These are phyloP conservation scores for Charadrius vociferus DNA, from an alignment of 2,113 vertebrate genomes.

Conservation along the genomic window DNA sequence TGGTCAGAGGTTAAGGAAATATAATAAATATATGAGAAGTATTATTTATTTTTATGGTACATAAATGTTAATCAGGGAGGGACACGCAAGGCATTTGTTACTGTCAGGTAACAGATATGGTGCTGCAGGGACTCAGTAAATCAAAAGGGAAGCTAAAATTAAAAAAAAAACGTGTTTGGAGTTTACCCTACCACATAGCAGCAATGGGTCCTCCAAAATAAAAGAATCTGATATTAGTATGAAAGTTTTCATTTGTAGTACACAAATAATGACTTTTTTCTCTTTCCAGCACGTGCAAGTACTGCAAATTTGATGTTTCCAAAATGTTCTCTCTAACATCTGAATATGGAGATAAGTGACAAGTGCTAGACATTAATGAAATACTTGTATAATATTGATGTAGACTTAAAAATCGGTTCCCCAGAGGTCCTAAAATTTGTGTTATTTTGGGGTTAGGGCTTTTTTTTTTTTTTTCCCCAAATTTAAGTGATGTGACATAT, in stretches of 20 bases:
- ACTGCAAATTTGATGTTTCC: background rate
- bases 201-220: background rate
- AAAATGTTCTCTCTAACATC: background rate
- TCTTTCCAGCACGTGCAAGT: background rate
- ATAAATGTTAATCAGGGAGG: background rate
- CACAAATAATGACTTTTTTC: background rate
- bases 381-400: background rate
- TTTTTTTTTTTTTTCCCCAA: too few species aligned
- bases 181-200: background rate
- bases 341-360: background rate
- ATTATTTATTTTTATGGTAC: background rate
- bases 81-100: background rate
- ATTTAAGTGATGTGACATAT: background rate
- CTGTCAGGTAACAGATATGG: background rate
- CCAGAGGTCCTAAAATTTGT: rapidly evolving
- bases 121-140: background rate
- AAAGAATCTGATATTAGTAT: background rate
- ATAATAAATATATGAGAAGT: background rate
- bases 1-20: background rate
- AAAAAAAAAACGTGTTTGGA: background rate
- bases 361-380: background rate
- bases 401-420: background rate
- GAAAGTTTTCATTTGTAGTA: background rate
- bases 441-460: background rate
- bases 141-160: background rate